Evolutionary conservation across 1,140 invertebrate genomes (phyloP).

Genomic region (Euwallacea fornicatus): DNA sequence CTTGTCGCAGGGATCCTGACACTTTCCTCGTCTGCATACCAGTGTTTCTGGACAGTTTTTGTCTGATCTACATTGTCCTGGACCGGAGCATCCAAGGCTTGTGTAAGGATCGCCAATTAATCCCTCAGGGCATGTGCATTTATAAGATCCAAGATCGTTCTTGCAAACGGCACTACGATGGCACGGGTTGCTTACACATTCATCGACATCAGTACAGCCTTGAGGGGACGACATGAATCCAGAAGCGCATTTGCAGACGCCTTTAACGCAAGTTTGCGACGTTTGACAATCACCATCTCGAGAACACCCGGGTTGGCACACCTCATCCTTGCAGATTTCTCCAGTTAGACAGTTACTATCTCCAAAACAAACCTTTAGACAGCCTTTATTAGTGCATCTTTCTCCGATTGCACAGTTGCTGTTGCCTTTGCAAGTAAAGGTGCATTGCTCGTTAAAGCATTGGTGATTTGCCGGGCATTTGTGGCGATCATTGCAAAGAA

Average conservation of each 20-base stretch:
- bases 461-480: conserved; percentile 73
- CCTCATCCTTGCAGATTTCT: conserved; percentile 80
- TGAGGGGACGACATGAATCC: conserved; percentile 70
- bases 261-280: conserved; percentile 78
- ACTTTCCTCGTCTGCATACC: conserved; percentile 71
- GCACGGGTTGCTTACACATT: conserved; percentile 78
- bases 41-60: conserved; percentile 71
- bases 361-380: conserved; percentile 82
- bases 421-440: conserved; percentile 71
- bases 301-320: conserved; percentile 80
- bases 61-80: conserved; percentile 70
- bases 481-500: conserved; percentile 63
- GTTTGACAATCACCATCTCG: conserved; percentile 76
- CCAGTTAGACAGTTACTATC: conserved; percentile 87
- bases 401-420: conserved; percentile 79
- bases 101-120: conserved; percentile 77
- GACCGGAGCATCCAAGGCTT: conserved; percentile 68
- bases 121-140: conserved; percentile 74
- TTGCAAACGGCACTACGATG: conserved; percentile 76
- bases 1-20: conserved; percentile 72
- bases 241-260: conserved; percentile 74
- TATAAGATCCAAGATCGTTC: conserved; percentile 78
- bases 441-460: conserved; percentile 74
- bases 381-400: conserved; percentile 75
- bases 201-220: conserved; percentile 76